Conservation (phyloP, 1,140 invertebrate species). For the Whitmania pigra region DNA sequence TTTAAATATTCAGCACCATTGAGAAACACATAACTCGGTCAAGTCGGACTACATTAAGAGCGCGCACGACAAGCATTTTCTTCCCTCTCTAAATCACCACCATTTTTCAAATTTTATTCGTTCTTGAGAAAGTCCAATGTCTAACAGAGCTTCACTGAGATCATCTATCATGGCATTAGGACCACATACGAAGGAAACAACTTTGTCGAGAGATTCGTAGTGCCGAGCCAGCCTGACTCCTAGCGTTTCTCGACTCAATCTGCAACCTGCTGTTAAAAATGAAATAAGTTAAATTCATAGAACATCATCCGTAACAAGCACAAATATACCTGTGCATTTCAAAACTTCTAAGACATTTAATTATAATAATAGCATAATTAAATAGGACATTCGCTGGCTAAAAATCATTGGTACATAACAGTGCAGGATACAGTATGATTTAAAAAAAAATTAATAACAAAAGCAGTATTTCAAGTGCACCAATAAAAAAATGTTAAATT, state of each 20-base stretch:
- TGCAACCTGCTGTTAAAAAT: slow-evolving; percentile 3
- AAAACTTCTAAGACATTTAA: background rate
- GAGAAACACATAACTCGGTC: no score
- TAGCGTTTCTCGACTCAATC: background rate
- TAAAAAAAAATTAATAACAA: no score
- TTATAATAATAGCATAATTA: no score
- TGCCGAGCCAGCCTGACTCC: background rate
- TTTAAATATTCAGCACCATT: no score
- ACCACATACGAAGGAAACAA: slow-evolving; percentile 37
- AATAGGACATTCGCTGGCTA: no score
- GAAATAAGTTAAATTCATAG: background rate
- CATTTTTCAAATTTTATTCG: slow-evolving; percentile 37
- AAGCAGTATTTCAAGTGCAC: no score
- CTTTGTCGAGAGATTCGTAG: slow-evolving; percentile 17
- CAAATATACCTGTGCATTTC: background rate
- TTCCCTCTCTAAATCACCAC: slow-evolving; percentile 29
- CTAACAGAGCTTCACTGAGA: slow-evolving; percentile 29
- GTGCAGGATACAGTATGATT: no score
- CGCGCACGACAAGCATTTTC: no score
- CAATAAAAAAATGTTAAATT: background rate
- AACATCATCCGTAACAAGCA: background rate
- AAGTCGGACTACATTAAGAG: no score
- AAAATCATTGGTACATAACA: no score
- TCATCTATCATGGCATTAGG: slow-evolving; percentile 35
- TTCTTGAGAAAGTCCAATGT: slow-evolving; percentile 28